Percentiles rank a stretch among this genome's conserved stretches.
These are phyloP conservation scores for Caenorhabditis sp. DNA, from an alignment of 2,888 invertebrate species.

Conservation along the genomic window DNA sequence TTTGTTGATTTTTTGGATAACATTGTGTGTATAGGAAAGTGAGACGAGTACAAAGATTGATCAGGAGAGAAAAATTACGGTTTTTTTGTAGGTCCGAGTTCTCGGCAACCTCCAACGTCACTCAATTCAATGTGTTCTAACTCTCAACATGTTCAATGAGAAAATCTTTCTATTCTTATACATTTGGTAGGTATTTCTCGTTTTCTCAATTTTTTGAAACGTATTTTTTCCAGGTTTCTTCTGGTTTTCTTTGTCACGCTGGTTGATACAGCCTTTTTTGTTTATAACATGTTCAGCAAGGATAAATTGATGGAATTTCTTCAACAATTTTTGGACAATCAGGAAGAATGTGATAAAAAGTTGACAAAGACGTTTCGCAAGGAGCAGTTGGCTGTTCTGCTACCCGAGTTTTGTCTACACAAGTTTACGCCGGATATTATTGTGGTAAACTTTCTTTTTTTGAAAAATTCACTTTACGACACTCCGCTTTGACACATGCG, in stretches of 20 bases:
- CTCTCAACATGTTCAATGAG: slow-evolving; percentile 67
- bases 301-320: slow-evolving; percentile 26
- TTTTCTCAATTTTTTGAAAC: no score
- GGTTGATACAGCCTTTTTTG: slow-evolving; percentile 19
- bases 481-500: neutral
- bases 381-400: slow-evolving; percentile 26
- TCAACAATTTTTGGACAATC: slow-evolving; percentile 35
- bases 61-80: no score
- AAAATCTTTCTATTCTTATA: slow-evolving; percentile 68
- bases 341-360: slow-evolving; percentile 25
- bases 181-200: slow-evolving; percentile 52
- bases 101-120: slow-evolving; percentile 54
- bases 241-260: slow-evolving; percentile 41
- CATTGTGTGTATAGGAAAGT: neutral
- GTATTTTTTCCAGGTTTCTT: slow-evolving; percentile 37
- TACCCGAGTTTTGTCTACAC: slow-evolving; percentile 35
- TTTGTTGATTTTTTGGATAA: neutral
- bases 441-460: slow-evolving; percentile 13
- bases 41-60: neutral
- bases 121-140: slow-evolving; percentile 58
- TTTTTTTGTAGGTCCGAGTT: slow-evolving; percentile 47
- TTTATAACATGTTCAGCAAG: slow-evolving; percentile 33
- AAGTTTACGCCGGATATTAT: slow-evolving; percentile 41
- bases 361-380: slow-evolving; percentile 20
- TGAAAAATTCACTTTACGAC: no score